These are phyloP conservation scores for Brienomyrus longianalis DNA, from an alignment of 2,113 vertebrate species.

Conservation along the genomic window DNA sequence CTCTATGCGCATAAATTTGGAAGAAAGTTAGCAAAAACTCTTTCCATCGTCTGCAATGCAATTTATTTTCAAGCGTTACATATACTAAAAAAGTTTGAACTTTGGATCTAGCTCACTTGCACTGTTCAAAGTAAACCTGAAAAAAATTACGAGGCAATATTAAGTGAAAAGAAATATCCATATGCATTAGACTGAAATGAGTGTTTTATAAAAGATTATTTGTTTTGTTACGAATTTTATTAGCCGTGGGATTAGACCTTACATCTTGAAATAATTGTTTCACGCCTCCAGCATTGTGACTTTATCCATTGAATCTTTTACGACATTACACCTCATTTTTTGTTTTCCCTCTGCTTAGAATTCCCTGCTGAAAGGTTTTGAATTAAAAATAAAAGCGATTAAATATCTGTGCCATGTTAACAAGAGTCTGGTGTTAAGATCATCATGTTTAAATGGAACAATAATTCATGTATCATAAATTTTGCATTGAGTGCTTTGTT, in stretches of 20 bases:
- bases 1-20: neutral
- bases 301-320: neutral
- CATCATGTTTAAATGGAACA: neutral
- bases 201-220: slow-evolving; percentile 2
- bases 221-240: neutral
- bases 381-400: neutral
- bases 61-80: neutral
- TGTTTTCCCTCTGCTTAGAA: neutral
- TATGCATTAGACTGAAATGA: neutral
- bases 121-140: slow-evolving; percentile 8
- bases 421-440: neutral
- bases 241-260: neutral
- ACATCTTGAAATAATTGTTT: slow-evolving; percentile 9
- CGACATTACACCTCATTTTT: neutral
- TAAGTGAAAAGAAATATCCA: slow-evolving; percentile 5
- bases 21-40: neutral
- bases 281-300: neutral
- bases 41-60: neutral
- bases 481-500: neutral
- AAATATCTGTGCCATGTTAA: neutral
- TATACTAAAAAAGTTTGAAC: neutral
- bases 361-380: slow-evolving; percentile 1
- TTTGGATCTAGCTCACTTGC: neutral
- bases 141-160: neutral
- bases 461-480: neutral